Percentiles rank a stretch among this genome's conserved stretches.
Conservation (phyloP, 2,797 vertebrate genomes). For the Phyllotis vaccarum region DNA sequence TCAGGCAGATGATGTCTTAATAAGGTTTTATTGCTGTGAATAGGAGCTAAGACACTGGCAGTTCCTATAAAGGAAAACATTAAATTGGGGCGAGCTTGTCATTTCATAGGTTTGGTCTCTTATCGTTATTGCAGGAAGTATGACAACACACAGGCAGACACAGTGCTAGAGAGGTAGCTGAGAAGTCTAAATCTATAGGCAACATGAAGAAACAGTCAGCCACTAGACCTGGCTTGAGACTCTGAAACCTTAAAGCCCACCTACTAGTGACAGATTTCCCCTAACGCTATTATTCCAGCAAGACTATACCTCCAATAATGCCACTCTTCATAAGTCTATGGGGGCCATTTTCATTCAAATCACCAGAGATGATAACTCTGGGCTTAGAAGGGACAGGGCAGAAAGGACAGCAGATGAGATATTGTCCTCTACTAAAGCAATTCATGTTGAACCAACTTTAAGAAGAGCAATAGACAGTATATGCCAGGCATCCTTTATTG, state of each 20-base stretch:
- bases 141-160: not conserved
- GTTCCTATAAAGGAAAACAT: not conserved
- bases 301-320: not conserved
- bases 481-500: not conserved
- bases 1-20: not conserved
- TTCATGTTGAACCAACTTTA: not conserved
- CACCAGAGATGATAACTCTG: not conserved
- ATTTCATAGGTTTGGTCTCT: not conserved
- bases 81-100: not conserved
- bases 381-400: not conserved
- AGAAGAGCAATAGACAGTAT: accelerated
- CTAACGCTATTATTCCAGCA: not conserved
- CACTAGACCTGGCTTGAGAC: not conserved
- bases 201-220: not conserved
- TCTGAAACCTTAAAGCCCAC: not conserved
- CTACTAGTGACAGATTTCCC: not conserved
- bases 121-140: not conserved
- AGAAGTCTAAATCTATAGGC: not conserved
- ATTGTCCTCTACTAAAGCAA: not conserved
- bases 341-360: not conserved
- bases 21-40: not conserved
- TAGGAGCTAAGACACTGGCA: not conserved
- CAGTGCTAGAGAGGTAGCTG: not conserved
- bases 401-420: not conserved
- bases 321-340: not conserved